Percentiles rank a stretch among this genome's conserved stretches.
Conservation (phyloP, 2,113 vertebrate genomes). For the Xiphophorus hellerii region DNA sequence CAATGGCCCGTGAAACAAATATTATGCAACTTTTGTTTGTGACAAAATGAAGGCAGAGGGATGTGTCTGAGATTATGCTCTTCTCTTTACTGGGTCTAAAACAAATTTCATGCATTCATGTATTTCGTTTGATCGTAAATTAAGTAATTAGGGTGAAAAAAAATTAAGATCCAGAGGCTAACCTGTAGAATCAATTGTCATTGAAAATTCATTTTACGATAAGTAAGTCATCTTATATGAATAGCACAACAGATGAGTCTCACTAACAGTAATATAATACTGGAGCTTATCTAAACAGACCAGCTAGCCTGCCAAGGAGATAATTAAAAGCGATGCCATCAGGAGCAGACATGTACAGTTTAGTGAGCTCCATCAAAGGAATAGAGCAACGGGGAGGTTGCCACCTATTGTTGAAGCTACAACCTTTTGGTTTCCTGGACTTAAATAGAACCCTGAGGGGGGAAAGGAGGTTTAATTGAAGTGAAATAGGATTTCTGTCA, state of each 20-base stretch:
- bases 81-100: background rate
- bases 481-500: constrained; percentile 59
- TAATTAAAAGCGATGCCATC: constrained; percentile 69
- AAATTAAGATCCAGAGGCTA: background rate
- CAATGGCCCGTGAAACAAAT: constrained; percentile 73
- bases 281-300: constrained; percentile 62
- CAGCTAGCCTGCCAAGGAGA: constrained; percentile 59
- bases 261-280: constrained; percentile 65
- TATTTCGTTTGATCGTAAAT: constrained; percentile 4
- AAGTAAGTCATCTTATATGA: constrained; percentile 13
- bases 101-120: background rate
- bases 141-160: background rate
- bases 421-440: constrained; percentile 62
- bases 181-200: background rate
- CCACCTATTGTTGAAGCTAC: constrained; percentile 61
- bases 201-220: background rate
- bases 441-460: constrained; percentile 51
- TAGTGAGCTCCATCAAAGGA: constrained; percentile 51
- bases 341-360: constrained; percentile 37
- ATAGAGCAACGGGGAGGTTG: constrained; percentile 50
- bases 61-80: constrained; percentile 14
- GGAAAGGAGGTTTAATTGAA: constrained; percentile 57
- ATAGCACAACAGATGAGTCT: constrained; percentile 50
- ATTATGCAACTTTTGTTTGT: constrained; percentile 78
- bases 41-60: constrained; percentile 55